Evolutionary conservation across 2,888 invertebrate genomes (phyloP).

Genomic region (Drosophila prolongata): DNA sequence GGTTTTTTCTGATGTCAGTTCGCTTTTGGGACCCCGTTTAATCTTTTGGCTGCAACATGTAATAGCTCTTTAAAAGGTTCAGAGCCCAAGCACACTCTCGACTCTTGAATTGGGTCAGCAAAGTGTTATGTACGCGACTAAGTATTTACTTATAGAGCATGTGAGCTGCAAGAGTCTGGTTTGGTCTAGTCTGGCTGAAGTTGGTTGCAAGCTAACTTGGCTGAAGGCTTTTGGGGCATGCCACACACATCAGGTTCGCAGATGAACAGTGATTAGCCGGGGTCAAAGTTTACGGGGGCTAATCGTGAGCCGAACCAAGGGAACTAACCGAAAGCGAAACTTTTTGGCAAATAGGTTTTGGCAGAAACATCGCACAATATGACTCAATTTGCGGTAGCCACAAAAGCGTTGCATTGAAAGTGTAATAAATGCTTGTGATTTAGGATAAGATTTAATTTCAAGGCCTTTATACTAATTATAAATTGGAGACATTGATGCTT

Average conservation of each 20-base stretch:
- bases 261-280: conserved; percentile 71
- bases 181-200: not conserved
- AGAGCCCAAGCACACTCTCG: conserved; percentile 60
- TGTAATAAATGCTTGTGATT: not conserved
- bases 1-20: conserved; percentile 33
- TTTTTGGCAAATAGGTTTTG: conserved; percentile 28
- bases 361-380: conserved; percentile 51
- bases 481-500: not conserved
- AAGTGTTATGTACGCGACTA: conserved; percentile 72
- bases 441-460: too few relatives aligned
- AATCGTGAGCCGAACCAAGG: conserved; percentile 60
- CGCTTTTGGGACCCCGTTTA: conserved; percentile 45
- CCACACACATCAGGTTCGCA: conserved; percentile 62
- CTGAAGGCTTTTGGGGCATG: conserved; percentile 37
- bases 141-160: conserved; percentile 55
- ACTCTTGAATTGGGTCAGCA: conserved; percentile 69
- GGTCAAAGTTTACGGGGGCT: conserved; percentile 75
- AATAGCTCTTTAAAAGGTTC: conserved; percentile 79
- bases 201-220: conserved; percentile 10
- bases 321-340: conserved; percentile 7
- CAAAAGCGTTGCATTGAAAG: not conserved
- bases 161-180: conserved; percentile 61
- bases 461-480: not conserved
- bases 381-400: conserved; percentile 58
- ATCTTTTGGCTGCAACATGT: conserved; percentile 63